Evolutionary conservation across 2,888 invertebrate species (phyloP), one percentile per base, ranked within the genome.

Genomic region (Oxytorus armatus): DNA sequence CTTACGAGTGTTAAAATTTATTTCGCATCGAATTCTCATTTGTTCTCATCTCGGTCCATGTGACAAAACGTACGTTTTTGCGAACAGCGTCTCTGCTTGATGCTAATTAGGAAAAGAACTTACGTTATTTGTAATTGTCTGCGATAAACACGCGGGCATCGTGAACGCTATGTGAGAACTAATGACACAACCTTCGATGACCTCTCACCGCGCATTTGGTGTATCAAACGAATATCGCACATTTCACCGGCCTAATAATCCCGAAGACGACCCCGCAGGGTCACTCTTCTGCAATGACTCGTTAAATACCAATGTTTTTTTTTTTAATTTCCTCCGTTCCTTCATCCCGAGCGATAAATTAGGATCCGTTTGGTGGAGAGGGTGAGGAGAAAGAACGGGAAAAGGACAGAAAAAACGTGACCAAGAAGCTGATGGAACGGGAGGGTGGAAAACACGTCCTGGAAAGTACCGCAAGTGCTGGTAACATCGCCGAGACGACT

Each of bases 401-500:
- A 14, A 25, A 42, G 42, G 2, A 25, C 8, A n/a, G n/a, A 42
- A 14, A 42, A 59, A 11, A 59, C n/a, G 5, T n/a, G n/a, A n/a
- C 11, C n/a, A 7, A 4, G 59, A 59, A 14, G 44, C 8, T 8
- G 7, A 25, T 8, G 44, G 29, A n/a, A 25, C 8, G 61, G 29
- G 51, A 25, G 51, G 53, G 42, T 42, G 49, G 61, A 23, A 23
- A 72, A 72, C 53, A 53, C 29, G 18, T 53, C 53, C 53, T 29
- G 42, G 23, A 65, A 65, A 74, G 74, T 74, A 74, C 74, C 74
- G 74, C 74, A 72, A 72, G 49, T 25, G 16, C 5, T 63, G 23
- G 63, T 23, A 63, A 51, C 49, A n/a, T n/a, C n/a, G n/a, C n/a
- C n/a, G n/a, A n/a, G n/a, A n/a, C n/a, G n/a, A n/a, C n/a, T n/a